Conservation (phyloP, 2,888 invertebrate genomes). For the Prosapia bicincta region DNA sequence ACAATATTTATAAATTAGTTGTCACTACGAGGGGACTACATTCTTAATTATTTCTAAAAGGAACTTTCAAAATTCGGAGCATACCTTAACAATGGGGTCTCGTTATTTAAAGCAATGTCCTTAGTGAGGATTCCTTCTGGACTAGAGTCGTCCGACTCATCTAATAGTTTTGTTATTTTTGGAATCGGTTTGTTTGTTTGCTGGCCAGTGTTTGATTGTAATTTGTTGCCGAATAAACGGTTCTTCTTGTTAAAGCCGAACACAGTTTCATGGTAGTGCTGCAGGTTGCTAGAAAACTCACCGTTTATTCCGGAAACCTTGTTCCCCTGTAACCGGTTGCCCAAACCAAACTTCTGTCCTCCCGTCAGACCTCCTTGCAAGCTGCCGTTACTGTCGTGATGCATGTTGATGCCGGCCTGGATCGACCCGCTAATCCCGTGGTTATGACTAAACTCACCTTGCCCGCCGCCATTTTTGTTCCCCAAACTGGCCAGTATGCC, state of each 20-base stretch:
- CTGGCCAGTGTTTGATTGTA: neutral
- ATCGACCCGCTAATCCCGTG: neutral
- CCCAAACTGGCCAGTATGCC: neutral
- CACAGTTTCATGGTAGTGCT: neutral
- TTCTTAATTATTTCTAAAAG: neutral
- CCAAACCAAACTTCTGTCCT: neutral
- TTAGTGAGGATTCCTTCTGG: neutral
- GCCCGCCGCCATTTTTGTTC: neutral
- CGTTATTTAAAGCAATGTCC: neutral
- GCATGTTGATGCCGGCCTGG: neutral
- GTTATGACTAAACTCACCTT: neutral
- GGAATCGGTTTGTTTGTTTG: neutral
- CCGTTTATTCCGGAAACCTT: neutral
- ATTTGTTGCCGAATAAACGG: neutral
- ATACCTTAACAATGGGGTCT: conserved; percentile 18
- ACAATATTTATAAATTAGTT: too few species aligned
- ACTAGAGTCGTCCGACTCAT: neutral
- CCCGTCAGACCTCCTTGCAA: neutral
- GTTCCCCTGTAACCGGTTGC: neutral
- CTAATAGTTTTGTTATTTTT: neutral
- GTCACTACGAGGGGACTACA: too few species aligned
- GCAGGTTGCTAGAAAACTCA: neutral
- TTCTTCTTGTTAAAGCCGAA: neutral
- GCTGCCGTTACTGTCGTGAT: neutral
- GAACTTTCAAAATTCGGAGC: neutral